Conservation (phyloP, 2,113 vertebrate species). For the Ammodytes dubius region DNA sequence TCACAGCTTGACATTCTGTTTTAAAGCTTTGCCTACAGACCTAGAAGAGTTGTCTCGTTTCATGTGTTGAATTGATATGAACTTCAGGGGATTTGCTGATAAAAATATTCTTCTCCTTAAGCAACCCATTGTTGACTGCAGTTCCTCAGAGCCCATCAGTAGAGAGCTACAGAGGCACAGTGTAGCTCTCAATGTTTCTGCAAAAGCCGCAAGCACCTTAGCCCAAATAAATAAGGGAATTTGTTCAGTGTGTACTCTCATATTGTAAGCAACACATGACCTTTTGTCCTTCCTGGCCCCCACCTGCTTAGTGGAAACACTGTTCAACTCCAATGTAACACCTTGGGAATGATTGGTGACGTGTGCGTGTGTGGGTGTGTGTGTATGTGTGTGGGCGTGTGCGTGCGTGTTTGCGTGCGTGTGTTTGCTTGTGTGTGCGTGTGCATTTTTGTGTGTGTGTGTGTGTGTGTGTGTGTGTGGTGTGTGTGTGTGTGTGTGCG, state of each 20-base stretch:
- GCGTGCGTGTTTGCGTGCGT: constrained; percentile 21
- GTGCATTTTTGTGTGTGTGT: constrained; percentile 1
- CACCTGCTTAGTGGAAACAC: constrained; percentile 63
- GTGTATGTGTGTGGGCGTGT: constrained; percentile 28
- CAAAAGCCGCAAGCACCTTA: constrained; percentile 27
- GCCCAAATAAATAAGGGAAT: constrained; percentile 48
- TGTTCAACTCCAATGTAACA: constrained; percentile 40
- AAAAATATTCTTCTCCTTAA: constrained; percentile 45
- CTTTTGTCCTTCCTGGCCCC: constrained; percentile 59
- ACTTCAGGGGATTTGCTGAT: constrained; percentile 29
- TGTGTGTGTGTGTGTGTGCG: background rate
- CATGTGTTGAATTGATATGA: constrained; percentile 18
- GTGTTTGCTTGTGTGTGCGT: background rate
- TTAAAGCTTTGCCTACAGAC: background rate
- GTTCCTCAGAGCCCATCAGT: constrained; percentile 29
- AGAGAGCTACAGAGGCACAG: constrained; percentile 33
- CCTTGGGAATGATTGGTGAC: constrained; percentile 47
- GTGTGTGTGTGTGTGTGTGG: constrained; percentile 31
- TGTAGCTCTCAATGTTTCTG: constrained; percentile 30
- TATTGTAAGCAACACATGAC: constrained; percentile 53
- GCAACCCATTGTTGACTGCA: constrained; percentile 34
- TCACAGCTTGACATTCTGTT: constrained; percentile 11
- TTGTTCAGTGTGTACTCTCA: constrained; percentile 41
- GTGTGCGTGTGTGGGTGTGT: background rate
- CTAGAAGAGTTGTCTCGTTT: constrained; percentile 1